Conservation (phyloP, 2,888 invertebrate species). For the Hartigia nigra region DNA sequence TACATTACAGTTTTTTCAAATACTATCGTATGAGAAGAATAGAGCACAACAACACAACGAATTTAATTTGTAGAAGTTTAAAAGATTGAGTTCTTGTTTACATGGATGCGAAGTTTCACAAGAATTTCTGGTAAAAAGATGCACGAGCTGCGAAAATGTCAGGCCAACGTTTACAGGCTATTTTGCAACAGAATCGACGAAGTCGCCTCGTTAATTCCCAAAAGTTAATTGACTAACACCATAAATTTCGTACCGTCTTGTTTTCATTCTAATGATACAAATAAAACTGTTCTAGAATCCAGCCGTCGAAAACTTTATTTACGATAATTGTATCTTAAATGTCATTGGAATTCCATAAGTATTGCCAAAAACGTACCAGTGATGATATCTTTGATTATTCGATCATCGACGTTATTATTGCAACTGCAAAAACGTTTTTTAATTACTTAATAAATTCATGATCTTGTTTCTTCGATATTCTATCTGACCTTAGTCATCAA, state of each 20-base stretch:
- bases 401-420: neutral
- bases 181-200: neutral
- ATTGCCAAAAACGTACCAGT: neutral
- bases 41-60: neutral
- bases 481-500: neutral
- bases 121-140: neutral
- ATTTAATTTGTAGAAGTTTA: neutral
- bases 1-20: neutral
- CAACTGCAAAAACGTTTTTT: neutral
- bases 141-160: neutral
- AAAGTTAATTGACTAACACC: neutral
- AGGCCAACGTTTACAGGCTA: neutral
- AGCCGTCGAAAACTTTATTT: neutral
- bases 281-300: neutral
- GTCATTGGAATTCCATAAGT: neutral
- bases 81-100: neutral
- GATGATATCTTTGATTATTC: neutral
- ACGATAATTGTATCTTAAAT: neutral
- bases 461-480: neutral
- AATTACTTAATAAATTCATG: neutral
- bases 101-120: neutral
- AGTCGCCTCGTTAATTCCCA: neutral
- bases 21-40: neutral
- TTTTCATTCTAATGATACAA: neutral
- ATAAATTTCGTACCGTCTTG: neutral